Base-by-base conservation (phyloP, 2,888 invertebrate genomes). In the Cancer borealis region DNA sequence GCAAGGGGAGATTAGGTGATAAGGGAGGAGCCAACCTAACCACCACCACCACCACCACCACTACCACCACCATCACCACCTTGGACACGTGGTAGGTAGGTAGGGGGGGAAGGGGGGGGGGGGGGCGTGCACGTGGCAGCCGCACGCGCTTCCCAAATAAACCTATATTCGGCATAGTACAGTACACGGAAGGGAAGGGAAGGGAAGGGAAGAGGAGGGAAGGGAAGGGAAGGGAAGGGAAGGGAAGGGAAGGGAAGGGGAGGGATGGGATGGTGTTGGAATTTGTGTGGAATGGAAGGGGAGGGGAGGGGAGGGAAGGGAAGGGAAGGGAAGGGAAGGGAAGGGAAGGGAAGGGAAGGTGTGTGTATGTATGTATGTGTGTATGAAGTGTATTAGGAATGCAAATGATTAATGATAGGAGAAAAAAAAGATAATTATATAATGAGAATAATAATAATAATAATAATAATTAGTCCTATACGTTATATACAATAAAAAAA, bases 1-100 rank as follows among this genome's bases (percentile, higher is more conserved):
- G 93, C 92, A 95, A 95, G 93, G 93, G 93, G 93, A 92, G 93
- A 95, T 91, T 92, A 45, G 12, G 54, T 54, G 49, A 49, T 12
- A 54, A 39, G 90, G 91, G 60, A n/a, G 30, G 92, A 73, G 73
- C 79, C 26, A 26, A 46, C 47, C 26, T 73, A 47, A 66, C 73
- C 30, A 46, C 17, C 6, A 5, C 14, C 26, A 5, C 26, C 26
- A 17, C 66, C 66, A 17, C 21, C 1, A 5, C 66, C 66, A 12
- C 66, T 17, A 12, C 21, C 66, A 26, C n/a, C 73, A 21, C n/a
- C n/a, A 21, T 12, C 21, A 21, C 14, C 26, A 73, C 73, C 21
- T 5, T n/a, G 66, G 17, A 17, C 66, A 21, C 0, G 39, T 12
- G 66, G 66, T 4, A 49, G 49, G 66, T 6, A 6, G 12, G 49